Evolutionary conservation across 2,888 invertebrate genomes (phyloP).

Genomic region (Euphydryas editha): DNA sequence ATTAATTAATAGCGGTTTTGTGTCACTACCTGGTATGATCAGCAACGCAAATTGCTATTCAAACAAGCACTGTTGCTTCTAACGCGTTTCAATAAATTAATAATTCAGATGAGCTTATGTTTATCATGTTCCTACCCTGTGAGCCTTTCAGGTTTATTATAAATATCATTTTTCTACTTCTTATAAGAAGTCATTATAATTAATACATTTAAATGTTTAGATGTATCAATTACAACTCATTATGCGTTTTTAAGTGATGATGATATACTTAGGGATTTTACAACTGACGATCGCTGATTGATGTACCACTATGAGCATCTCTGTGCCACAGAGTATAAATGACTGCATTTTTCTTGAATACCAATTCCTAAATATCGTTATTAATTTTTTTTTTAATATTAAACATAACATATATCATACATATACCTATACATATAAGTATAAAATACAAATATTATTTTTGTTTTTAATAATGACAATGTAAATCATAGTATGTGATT

Average conservation of each 20-base stretch:
- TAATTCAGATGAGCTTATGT: slow-evolving; percentile 39
- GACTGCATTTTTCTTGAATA: neutral
- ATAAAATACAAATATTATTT: too few species aligned
- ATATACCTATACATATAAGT: too few species aligned
- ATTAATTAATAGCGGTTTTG: slow-evolving; percentile 35
- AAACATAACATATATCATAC: too few species aligned
- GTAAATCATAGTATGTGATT: neutral
- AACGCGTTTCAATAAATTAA: slow-evolving; percentile 40
- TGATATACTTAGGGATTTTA: neutral
- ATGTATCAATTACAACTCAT: too few species aligned
- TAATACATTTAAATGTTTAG: neutral
- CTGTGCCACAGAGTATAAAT: neutral
- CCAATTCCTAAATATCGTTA: neutral
- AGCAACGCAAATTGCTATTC: slow-evolving; percentile 39
- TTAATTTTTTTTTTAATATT: neutral
- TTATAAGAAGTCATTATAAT: neutral
- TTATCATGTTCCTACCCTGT: slow-evolving; percentile 27
- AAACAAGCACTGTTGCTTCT: slow-evolving; percentile 35
- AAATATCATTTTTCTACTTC: neutral
- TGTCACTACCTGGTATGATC: slow-evolving; percentile 40
- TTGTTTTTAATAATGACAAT: neutral
- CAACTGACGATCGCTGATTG: neutral
- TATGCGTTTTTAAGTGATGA: neutral
- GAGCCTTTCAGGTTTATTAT: slow-evolving; percentile 12
- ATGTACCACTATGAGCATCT: neutral